These are phyloP conservation scores for Sebastes taczanowskii DNA, from an alignment of 2,797 vertebrate species.

Conservation along the genomic window DNA sequence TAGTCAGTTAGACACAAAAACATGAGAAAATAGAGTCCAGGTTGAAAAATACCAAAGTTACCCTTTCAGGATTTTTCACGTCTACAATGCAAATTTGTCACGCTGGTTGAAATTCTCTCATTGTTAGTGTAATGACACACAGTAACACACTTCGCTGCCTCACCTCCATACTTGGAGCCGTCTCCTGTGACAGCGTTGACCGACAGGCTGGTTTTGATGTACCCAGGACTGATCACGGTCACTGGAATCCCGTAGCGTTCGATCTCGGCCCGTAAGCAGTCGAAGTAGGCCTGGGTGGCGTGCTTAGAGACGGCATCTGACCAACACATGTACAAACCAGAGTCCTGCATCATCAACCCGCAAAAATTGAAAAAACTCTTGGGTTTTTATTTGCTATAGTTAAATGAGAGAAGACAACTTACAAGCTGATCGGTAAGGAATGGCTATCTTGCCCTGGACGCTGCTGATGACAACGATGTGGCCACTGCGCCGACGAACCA, in stretches of 20 bases:
- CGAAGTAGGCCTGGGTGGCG: constrained; percentile 95
- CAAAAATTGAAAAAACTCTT: background rate
- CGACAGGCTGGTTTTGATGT: constrained; percentile 93
- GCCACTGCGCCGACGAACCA: constrained; percentile 88
- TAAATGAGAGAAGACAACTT: constrained; percentile 68
- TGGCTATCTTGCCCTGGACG: constrained; percentile 93
- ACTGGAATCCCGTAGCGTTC: constrained; percentile 84
- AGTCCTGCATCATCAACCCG: background rate
- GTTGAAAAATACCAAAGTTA: too few relatives aligned
- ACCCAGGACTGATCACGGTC: constrained; percentile 92
- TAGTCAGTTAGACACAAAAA: too few relatives aligned
- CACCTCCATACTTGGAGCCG: constrained; percentile 92
- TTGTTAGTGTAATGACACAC: background rate
- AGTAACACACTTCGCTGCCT: constrained; percentile 43
- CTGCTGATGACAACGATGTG: constrained; percentile 95
- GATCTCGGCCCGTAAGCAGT: constrained; percentile 93
- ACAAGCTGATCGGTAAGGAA: constrained; percentile 97
- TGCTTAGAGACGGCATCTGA: constrained; percentile 96
- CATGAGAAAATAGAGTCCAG: too few relatives aligned
- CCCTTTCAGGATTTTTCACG: accelerated
- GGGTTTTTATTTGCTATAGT: background rate
- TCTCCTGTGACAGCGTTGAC: constrained; percentile 90
- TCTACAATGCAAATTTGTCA: background rate
- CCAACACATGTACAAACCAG: background rate
- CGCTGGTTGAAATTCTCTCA: background rate